Percentiles rank a stretch among this genome's conserved stretches.
Conservation (phyloP, 1,140 invertebrate genomes). For the Heliothis subflexa region DNA sequence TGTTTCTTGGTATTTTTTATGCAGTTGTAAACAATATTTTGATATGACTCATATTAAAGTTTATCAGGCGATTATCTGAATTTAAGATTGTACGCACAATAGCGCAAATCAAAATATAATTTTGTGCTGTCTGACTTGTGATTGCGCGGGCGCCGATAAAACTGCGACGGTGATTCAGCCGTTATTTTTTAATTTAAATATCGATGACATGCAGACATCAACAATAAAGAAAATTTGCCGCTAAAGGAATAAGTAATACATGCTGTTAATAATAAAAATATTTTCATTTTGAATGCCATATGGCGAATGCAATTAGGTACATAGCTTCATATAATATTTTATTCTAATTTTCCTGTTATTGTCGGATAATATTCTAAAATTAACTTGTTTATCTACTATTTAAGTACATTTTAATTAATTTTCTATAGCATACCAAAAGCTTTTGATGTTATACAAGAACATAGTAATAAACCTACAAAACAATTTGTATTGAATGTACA, state of each 20-base stretch:
- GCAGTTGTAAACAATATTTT: neutral
- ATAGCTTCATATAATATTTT: neutral
- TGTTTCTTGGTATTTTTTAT: conserved; percentile 5
- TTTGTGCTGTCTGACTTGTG: neutral
- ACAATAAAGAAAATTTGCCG: neutral
- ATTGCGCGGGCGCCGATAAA: neutral
- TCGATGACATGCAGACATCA: neutral
- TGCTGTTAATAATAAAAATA: neutral
- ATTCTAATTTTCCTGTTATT: too few relatives aligned
- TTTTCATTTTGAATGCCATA: neutral
- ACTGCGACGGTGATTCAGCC: neutral
- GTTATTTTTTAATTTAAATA: conserved; percentile 3
- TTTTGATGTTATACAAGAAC: too few relatives aligned
- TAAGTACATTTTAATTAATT: too few relatives aligned
- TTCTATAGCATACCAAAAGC: too few relatives aligned
- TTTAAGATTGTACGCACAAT: neutral
- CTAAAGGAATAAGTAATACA: neutral
- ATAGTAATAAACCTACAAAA: too few relatives aligned
- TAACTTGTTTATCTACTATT: too few relatives aligned
- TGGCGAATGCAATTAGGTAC: neutral
- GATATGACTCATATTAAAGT: neutral
- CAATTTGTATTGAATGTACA: too few relatives aligned
- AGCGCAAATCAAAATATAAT: neutral
- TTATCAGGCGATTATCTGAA: neutral
- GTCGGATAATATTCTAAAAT: too few relatives aligned